Evolutionary conservation across 2,797 vertebrate species (phyloP).

Genomic region (Cossypha dichroa): DNA sequence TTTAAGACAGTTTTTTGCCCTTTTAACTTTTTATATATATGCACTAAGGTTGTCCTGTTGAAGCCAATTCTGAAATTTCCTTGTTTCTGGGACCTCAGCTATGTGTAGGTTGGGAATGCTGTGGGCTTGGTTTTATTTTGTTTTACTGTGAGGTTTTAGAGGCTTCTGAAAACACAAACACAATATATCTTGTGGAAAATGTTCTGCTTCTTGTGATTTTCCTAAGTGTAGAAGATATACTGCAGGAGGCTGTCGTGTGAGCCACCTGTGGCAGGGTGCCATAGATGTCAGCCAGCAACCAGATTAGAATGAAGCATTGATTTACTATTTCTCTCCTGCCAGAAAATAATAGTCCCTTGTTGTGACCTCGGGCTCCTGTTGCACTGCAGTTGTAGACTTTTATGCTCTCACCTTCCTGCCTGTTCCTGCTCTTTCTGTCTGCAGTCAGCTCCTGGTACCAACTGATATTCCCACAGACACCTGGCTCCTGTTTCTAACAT

Average conservation of each 20-base stretch:
- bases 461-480: background rate
- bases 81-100: background rate
- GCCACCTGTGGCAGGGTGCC: background rate
- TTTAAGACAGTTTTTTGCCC: background rate
- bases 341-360: background rate
- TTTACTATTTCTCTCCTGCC: background rate
- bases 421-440: background rate
- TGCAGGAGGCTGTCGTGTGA: background rate
- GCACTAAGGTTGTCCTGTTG: background rate
- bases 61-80: background rate
- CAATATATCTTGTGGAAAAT: background rate
- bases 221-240: background rate
- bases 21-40: too few relatives aligned
- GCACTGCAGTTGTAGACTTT: background rate
- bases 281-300: background rate
- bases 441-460: background rate
- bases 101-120: rapidly evolving
- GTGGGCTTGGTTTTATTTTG: background rate
- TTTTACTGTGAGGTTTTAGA: background rate
- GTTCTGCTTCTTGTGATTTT: background rate
- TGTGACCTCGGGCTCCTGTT: background rate
- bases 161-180: background rate
- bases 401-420: background rate
- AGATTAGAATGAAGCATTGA: background rate
- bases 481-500: background rate